phyloP scores from a whole-genome alignment of 2,113 vertebrate genomes.

The Condylura cristata region DNA sequence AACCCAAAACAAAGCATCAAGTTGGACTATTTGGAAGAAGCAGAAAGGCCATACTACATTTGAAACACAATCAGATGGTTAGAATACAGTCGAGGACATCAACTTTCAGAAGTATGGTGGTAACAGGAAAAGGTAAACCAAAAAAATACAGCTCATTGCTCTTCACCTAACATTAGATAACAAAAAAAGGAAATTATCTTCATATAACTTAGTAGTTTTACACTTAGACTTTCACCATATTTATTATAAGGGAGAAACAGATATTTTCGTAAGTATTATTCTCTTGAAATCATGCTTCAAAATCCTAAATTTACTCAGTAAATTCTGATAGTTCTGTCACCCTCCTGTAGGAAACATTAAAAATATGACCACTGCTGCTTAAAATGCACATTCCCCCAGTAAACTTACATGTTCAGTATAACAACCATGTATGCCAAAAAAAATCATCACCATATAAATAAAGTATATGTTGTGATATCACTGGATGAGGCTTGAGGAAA shows the following conservation, averaged over 20 bases:
- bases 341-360: slow-evolving; percentile 26
- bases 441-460: not conserved
- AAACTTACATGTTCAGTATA: not conserved
- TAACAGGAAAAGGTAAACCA: slow-evolving; percentile 44
- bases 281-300: slow-evolving; percentile 25
- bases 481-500: not conserved
- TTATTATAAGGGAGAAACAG: not conserved
- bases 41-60: not conserved
- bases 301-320: slow-evolving; percentile 30
- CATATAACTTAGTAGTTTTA: not conserved
- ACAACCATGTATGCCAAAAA: not conserved
- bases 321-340: slow-evolving; percentile 26
- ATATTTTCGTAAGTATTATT: slow-evolving; percentile 38
- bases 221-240: not conserved
- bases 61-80: not conserved
- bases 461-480: not conserved
- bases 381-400: not conserved
- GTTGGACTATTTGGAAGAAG: not conserved
- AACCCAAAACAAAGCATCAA: not conserved
- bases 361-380: not conserved
- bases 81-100: not conserved
- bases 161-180: not conserved
- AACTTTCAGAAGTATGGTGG: not conserved
- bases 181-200: not conserved
- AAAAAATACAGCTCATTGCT: not conserved